Evolutionary conservation across 2,113 vertebrate genomes (phyloP).

Genomic region (Mormyrus lacerda): DNA sequence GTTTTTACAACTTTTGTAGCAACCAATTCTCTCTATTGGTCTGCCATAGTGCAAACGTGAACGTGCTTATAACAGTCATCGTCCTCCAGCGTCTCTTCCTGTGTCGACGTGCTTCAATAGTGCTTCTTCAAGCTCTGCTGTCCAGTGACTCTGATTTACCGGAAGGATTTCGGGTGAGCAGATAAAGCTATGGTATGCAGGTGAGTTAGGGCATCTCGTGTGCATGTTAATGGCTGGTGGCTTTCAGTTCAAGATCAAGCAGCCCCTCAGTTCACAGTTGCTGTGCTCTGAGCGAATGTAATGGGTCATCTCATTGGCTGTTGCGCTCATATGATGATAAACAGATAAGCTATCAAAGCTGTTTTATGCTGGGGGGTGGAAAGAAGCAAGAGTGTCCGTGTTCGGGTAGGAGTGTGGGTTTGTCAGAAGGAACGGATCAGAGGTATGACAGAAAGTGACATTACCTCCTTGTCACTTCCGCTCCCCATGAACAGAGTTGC

Average conservation of each 20-base stretch:
- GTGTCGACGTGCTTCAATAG: constrained; percentile 37
- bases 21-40: constrained; percentile 80
- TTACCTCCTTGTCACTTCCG: not conserved
- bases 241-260: constrained; percentile 17
- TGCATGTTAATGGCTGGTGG: constrained; percentile 33
- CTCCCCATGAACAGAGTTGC: not conserved
- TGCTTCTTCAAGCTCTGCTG: constrained; percentile 67
- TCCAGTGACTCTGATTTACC: constrained; percentile 66
- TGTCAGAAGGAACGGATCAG: not conserved
- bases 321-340: constrained; percentile 45
- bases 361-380: not conserved
- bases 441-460: not conserved
- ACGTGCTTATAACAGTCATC: constrained; percentile 55
- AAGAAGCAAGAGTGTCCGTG: not conserved
- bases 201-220: constrained; percentile 22
- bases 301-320: constrained; percentile 50
- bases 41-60: constrained; percentile 82
- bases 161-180: constrained; percentile 78
- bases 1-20: constrained; percentile 86
- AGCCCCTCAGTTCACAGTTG: constrained; percentile 25
- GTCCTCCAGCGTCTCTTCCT: constrained; percentile 45
- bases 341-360: constrained; percentile 17
- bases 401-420: not conserved
- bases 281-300: constrained; percentile 42
- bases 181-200: constrained; percentile 48